Conservation (phyloP, 1,140 invertebrate genomes). For the Caenorhabditis inopinata region DNA sequence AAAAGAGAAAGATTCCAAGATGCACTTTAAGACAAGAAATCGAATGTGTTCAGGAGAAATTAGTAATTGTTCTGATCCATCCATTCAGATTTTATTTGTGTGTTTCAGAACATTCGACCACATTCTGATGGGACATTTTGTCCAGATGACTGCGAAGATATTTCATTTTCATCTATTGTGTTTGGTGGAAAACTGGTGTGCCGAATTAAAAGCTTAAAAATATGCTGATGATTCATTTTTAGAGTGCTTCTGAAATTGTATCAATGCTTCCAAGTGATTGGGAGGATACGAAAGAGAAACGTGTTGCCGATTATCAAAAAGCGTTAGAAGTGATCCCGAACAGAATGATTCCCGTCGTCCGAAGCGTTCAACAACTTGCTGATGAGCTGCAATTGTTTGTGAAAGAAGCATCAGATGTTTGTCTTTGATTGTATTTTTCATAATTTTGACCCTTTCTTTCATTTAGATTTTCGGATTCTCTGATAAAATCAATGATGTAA, state of each 20-base stretch:
- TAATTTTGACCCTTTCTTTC: neutral
- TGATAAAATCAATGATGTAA: neutral
- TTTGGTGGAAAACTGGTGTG: conserved; percentile 49
- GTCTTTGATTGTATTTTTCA: neutral
- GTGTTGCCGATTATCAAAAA: conserved; percentile 30
- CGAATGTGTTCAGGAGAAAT: conserved; percentile 43
- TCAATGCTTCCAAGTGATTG: conserved; percentile 50
- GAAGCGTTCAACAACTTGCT: conserved; percentile 29
- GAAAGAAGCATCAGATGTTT: neutral
- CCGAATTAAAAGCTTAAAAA: neutral
- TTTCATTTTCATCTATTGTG: conserved; percentile 50
- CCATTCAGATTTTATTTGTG: neutral
- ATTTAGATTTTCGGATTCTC: conserved; percentile 12
- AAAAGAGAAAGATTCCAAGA: conserved; percentile 19
- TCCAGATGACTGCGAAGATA: conserved; percentile 49
- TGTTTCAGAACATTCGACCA: neutral
- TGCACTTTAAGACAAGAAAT: conserved; percentile 47
- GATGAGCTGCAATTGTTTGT: conserved; percentile 28
- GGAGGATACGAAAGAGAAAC: conserved; percentile 55
- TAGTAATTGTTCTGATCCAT: neutral
- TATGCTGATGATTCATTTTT: neutral
- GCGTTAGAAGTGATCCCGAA: conserved; percentile 32
- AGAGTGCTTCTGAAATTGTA: conserved; percentile 39
- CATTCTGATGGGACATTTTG: neutral
- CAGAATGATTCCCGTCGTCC: conserved; percentile 36